Base-by-base conservation (phyloP, 2,113 vertebrate genomes). In the Regulus satrapa region DNA sequence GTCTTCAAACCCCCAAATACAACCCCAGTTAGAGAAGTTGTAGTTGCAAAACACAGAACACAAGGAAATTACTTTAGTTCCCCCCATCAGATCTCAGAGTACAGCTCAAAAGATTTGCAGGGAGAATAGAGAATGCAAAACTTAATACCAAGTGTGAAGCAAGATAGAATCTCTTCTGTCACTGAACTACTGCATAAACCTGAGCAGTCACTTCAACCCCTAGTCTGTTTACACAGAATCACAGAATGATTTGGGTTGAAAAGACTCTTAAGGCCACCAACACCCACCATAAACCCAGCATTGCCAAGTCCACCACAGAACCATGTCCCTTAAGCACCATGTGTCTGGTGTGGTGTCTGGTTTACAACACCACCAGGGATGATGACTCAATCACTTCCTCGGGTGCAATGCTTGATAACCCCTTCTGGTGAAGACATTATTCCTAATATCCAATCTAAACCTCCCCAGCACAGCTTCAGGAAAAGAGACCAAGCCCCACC, bases 241-340 rank as follows among this genome's bases (percentile, higher is more conserved):
- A 62, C 3, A 61, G 59, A 56, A 89, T 9, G 6, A 40, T 24
- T 78, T 25, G 15, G 10, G 8, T 52, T 74, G 12, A 61, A 52
- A 69, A 75, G 13, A 48, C 11, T 20, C 13, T 38, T 38, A 41
- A 46, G 28, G 49, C 21, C 41, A 92, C 10, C 1, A 7, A 62
- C 43, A 49, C 32, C 23, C 23, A 55, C 61, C 1, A 5, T 5
- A 14, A 63, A 76, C 8, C 7, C 24, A 64, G 43, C 14, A 72
- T 17, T 17, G 8, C 8, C 25, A 62, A 58, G 17, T 36, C 9
- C 14, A 67, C 7, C 45, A 43, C 38, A 62, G 43, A 83, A 67
- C 12, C 18, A 40, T 7, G 15, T 43, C 9, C 26, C 18, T 34
- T 38, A 34, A 4, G 3, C 2, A 7, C 11, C 15, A 48, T 0